Percentiles rank a stretch among this genome's conserved stretches.
Conservation (phyloP, 2,113 vertebrate species). For the Sinocyclocheilus maitianheensis region DNA sequence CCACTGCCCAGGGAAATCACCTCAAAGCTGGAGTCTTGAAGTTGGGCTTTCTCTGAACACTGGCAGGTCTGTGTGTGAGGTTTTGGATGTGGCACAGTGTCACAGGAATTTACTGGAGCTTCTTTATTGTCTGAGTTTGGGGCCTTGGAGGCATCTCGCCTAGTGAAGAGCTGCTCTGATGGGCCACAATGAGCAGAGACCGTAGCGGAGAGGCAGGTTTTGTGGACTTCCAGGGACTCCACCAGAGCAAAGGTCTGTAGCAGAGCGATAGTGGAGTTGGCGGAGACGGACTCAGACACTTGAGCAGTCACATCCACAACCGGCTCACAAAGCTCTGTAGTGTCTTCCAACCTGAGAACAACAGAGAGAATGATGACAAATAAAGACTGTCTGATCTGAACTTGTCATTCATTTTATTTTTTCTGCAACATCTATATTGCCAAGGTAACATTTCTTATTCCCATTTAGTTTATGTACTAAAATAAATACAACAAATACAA, state of each 20-base stretch:
- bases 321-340: slow-evolving; percentile 59
- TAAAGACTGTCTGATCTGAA: neutral
- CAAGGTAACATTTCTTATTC: too few species aligned
- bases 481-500: too few species aligned
- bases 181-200: neutral
- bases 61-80: slow-evolving; percentile 16
- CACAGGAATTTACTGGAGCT: neutral
- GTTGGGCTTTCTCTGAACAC: slow-evolving; percentile 47
- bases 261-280: slow-evolving; percentile 67
- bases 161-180: slow-evolving; percentile 24
- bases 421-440: neutral
- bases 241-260: slow-evolving; percentile 73
- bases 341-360: slow-evolving; percentile 59
- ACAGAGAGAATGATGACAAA: neutral
- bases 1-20: slow-evolving; percentile 76
- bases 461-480: too few species aligned
- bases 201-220: neutral
- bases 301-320: slow-evolving; percentile 57
- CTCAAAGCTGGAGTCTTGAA: slow-evolving; percentile 66
- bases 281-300: slow-evolving; percentile 36
- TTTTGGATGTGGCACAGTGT: neutral
- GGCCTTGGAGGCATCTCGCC: slow-evolving; percentile 24
- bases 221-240: slow-evolving; percentile 61
- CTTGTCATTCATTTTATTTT: neutral
- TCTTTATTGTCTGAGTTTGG: neutral